Base-by-base conservation (phyloP, 2,113 vertebrate genomes). In the Siniperca chuatsi region DNA sequence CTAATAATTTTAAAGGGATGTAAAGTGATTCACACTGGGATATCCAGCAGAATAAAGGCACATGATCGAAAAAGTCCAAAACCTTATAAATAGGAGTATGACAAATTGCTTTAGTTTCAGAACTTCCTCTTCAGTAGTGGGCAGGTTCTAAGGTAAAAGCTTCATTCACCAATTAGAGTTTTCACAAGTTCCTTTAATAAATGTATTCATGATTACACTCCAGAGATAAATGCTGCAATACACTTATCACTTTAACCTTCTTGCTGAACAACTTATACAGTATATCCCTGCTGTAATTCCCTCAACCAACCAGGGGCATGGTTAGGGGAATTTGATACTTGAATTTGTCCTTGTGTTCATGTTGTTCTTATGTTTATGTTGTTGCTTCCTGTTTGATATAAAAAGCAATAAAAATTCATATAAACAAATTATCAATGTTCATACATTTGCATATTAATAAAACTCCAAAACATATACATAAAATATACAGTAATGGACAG, bases 11-110 rank as follows among this genome's bases (percentile, higher is more conserved):
- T 69, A 78, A 57, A 65, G 37, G 68, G 75, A 70, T 52, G 37
- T 75, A 7, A n/a, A 77, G 64, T 86, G 80, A 92, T 50, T 86
- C 73, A 72, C 64, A n/a, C 58, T 15, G 35, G 29, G 52, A 79
- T 80, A 81, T 25, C 57, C 21, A 50, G 48, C 64, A 64, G 75
- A 25, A 64, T 37, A 62, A 76, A 74, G 18, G 33, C 60, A 58
- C 55, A 50, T 71, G 52, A 73, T 69, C 78, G 50, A 62, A 80
- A 23, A 77, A 74, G 37, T 48, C 20, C 62, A 20, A 66, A 70
- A 67, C 21, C 50, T 52, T 52, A 52, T 52, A 68, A 78, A 60
- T 64, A 75, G 4, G 8, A 75, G 67, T 37, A 12, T 77, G 77
- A 81, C 71, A 78, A 79, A 66, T 29, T 57, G 37, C 46, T 83